phyloP scores from a whole-genome alignment of 2,797 vertebrate species.

The Eulemur mongoz region DNA sequence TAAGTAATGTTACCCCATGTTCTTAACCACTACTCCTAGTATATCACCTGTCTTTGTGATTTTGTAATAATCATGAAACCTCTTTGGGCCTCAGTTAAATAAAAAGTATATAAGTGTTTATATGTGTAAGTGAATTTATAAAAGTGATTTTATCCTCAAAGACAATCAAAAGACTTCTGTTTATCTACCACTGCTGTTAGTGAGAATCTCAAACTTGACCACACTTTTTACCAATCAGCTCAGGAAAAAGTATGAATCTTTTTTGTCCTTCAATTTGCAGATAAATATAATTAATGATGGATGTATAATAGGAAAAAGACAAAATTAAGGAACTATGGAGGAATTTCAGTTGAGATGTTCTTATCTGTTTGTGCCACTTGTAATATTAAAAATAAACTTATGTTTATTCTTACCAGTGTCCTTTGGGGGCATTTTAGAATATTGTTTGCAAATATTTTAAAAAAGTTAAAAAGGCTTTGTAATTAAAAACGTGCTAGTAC shows the following conservation, averaged over 20 bases:
- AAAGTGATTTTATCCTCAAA: background rate
- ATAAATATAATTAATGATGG: background rate
- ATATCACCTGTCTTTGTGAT: background rate
- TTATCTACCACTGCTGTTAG: background rate
- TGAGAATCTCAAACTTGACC: background rate
- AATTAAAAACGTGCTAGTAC: background rate
- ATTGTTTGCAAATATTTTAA: background rate
- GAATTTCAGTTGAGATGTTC: background rate
- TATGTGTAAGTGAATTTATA: background rate
- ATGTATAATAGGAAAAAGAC: background rate
- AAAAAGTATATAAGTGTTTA: background rate
- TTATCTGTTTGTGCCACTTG: background rate
- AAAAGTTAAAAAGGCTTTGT: background rate
- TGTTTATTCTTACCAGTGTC: background rate
- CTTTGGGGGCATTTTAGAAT: background rate
- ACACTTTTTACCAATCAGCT: background rate
- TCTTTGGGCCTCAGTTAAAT: background rate
- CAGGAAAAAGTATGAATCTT: background rate
- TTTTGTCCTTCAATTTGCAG: background rate
- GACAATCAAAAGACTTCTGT: background rate
- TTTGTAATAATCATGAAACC: background rate
- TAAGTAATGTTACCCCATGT: background rate
- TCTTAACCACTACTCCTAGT: background rate
- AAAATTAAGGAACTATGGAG: background rate
- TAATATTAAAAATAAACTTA: background rate